A percentile compares a stretch with the other conserved stretches of the same genome.
phyloP scores from a whole-genome alignment of 1,140 invertebrate genomes.

The Littorina saxatilis region DNA sequence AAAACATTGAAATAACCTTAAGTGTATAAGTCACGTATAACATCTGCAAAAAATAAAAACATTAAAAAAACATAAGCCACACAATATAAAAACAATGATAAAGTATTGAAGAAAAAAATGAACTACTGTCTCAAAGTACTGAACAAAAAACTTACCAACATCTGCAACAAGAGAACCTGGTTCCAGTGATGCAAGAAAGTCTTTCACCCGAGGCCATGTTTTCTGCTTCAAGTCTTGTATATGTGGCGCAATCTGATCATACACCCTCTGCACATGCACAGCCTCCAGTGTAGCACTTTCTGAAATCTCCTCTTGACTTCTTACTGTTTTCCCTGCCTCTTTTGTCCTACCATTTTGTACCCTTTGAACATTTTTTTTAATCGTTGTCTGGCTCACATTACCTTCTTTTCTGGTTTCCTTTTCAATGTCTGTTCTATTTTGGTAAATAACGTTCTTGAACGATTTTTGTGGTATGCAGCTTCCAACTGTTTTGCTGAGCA shows the following conservation, averaged over 20 bases:
- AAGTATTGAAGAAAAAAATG: too few species aligned
- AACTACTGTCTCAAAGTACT: too few species aligned
- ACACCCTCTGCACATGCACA: constrained; percentile 96
- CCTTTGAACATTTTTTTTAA: too few species aligned
- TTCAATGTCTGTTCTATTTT: not conserved
- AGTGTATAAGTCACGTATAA: too few species aligned
- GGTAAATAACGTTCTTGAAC: too few species aligned
- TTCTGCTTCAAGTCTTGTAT: constrained; percentile 79
- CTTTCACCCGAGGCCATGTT: constrained; percentile 88
- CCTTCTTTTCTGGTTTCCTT: not conserved
- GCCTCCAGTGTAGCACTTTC: constrained; percentile 79
- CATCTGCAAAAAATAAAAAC: not conserved
- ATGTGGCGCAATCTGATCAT: constrained; percentile 86
- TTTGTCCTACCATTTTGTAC: not conserved
- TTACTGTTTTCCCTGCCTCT: not conserved
- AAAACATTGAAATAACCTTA: too few species aligned
- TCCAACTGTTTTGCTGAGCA: not conserved
- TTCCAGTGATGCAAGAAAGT: constrained; percentile 91
- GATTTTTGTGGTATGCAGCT: not conserved
- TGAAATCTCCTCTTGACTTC: not conserved
- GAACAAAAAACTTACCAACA: constrained; percentile 82
- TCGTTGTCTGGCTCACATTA: too few species aligned
- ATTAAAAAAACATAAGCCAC: not conserved
- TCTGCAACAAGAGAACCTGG: constrained; percentile 94
- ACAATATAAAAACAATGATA: not conserved